Base-by-base conservation (phyloP, 2,113 vertebrate genomes). In the Piaya cayana region DNA sequence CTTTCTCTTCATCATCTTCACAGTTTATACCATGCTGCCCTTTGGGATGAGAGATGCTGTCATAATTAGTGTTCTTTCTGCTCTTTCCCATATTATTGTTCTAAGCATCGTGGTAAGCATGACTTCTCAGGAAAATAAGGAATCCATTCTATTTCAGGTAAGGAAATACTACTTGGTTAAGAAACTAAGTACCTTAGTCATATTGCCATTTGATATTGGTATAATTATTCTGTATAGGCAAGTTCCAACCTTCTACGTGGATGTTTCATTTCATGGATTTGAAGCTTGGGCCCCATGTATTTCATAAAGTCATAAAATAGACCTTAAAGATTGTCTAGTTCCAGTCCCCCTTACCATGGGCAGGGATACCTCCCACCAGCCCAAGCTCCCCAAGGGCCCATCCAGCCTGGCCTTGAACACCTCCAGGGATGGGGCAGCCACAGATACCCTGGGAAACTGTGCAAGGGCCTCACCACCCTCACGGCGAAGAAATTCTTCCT, bases 1-100 rank as follows among this genome's bases (percentile, higher is more conserved):
- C 97, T 99, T 99, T 96, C 98, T 99, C 65, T 99, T 99, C 94
- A 97, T 99, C 89, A 98, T 99, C 96, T 99, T 99, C 88, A 99
- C 98, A 4, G 98, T 98, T 55, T 99, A 99, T 94, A 99, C 99
- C 25, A 98, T 99, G 98, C 97, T 99, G 85, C 99, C 99, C 21
- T 99, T 99, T 97, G 98, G 98, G 95, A 97, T 98, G 98, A 95
- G 93, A 97, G 98, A 98, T 3, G 99, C 99, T 18, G 87, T 99
- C 34, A 91, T 96, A 17, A 92, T 99, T 78, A 99, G 99, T 6
- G 30, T 98, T 36, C 23, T 99, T 96, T 98, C 99, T 80, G 98
- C 98, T 8, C 34, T 98, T 60, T 99, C 99, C 43, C 98, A 99
- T 96, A 98, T 99, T 87, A 72, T 99, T 32, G 98, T 98, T 80